A percentile compares a stretch with the other conserved stretches of the same genome.
Conservation (phyloP, 1,140 invertebrate species). For the Drosophila miranda region DNA sequence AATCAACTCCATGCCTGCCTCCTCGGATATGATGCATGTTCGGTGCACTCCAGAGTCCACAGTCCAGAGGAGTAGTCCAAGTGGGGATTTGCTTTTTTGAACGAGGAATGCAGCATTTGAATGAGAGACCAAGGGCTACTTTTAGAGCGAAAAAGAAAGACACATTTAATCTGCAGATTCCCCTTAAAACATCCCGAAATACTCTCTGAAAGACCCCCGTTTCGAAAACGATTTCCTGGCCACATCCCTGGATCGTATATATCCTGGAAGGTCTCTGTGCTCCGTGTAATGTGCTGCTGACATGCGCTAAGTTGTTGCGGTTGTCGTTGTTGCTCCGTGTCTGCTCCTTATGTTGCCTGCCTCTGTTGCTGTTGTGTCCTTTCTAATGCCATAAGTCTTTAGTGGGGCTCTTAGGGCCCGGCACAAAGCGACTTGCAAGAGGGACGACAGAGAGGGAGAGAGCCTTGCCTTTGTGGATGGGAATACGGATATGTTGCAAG, state of each 20-base stretch:
- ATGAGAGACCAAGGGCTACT: too few species aligned
- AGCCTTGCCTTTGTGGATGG: slow-evolving; percentile 23
- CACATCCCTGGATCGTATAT: slow-evolving; percentile 10
- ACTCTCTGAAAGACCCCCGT: background rate
- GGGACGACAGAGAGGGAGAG: background rate
- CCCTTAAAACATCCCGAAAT: too few species aligned
- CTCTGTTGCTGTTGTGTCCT: slow-evolving; percentile 29
- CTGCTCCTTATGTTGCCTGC: slow-evolving; percentile 16
- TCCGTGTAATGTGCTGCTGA: slow-evolving; percentile 70
- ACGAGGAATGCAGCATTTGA: too few species aligned
- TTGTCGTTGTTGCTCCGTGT: slow-evolving; percentile 18
- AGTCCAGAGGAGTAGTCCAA: slow-evolving; percentile 12
- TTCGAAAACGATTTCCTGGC: background rate
- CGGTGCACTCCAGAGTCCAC: background rate
- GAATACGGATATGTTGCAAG: slow-evolving; percentile 15
- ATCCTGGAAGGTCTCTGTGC: slow-evolving; percentile 14
- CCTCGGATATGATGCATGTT: slow-evolving; percentile 1
- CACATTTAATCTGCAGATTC: too few species aligned
- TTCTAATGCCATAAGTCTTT: slow-evolving; percentile 69
- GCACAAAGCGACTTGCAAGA: slow-evolving; percentile 38
- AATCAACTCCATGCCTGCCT: slow-evolving; percentile 51
- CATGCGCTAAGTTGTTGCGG: slow-evolving; percentile 58
- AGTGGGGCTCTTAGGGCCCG: slow-evolving; percentile 30
- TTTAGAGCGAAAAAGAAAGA: too few species aligned
- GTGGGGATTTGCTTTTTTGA: background rate